Conservation (phyloP, 2,113 vertebrate species). For the Psettodes erumei region DNA sequence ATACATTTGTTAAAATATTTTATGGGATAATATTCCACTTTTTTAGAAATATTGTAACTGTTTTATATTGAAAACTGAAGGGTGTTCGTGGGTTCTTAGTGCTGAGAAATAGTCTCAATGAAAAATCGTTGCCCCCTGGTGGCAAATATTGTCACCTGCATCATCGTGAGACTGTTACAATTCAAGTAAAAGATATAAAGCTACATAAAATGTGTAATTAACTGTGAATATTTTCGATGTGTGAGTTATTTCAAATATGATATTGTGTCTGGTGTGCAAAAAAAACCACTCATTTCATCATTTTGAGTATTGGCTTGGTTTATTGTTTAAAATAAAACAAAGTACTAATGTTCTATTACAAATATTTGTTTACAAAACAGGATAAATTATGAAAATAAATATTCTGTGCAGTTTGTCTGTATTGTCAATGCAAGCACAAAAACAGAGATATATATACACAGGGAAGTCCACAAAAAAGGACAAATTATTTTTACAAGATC, state of each 20-base stretch:
- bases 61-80: background rate
- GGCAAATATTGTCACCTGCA: conserved; percentile 16
- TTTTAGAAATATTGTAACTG: too few relatives aligned
- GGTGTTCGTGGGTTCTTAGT: background rate
- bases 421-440: conserved; percentile 59
- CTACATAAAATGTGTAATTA: background rate
- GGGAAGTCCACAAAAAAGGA: conserved; percentile 37
- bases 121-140: conserved; percentile 42
- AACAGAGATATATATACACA: conserved; percentile 39
- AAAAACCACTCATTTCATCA: conserved; percentile 7
- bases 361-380: conserved; percentile 72
- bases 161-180: background rate
- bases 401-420: conserved; percentile 66
- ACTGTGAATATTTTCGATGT: background rate
- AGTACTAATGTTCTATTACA: conserved; percentile 66
- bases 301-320: conserved; percentile 53
- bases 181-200: background rate
- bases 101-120: background rate
- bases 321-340: conserved; percentile 77
- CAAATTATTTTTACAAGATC: conserved; percentile 6
- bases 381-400: conserved; percentile 81
- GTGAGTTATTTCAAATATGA: background rate
- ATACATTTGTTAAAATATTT: background rate
- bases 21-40: too few relatives aligned
- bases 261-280: background rate